Conservation (phyloP, 2,113 vertebrate species). For the Rhynchomys soricoides region DNA sequence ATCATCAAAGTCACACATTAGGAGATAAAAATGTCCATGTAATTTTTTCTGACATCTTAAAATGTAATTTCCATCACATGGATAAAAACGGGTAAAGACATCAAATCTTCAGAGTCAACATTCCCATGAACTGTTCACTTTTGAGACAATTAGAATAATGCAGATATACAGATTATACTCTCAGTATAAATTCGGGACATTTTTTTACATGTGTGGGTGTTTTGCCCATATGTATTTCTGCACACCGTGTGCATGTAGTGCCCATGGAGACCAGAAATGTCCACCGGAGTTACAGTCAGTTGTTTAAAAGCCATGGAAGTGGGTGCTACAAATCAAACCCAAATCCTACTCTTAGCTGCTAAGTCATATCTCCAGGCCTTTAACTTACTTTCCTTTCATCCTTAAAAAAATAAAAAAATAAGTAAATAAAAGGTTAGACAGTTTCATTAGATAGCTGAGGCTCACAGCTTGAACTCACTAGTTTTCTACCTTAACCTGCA, state of each 20-base stretch:
- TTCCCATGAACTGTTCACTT: background rate
- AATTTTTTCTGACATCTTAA: background rate
- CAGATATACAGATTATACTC: background rate
- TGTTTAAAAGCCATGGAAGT: background rate
- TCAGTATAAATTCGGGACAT: background rate
- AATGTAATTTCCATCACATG: background rate
- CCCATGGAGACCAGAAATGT: background rate
- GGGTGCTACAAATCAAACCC: background rate
- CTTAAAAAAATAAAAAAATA: too few relatives aligned
- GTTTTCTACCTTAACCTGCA: background rate
- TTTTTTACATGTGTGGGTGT: background rate
- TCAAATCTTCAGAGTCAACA: background rate
- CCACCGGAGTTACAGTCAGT: background rate
- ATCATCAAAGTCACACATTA: background rate
- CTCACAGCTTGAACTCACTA: background rate
- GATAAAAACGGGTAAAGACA: background rate
- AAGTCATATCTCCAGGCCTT: background rate
- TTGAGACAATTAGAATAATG: constrained; percentile 23
- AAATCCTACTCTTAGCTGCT: background rate
- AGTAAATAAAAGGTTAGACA: background rate
- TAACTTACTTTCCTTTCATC: background rate
- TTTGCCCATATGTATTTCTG: background rate
- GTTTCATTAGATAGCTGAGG: background rate
- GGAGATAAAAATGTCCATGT: background rate
- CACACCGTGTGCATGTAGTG: background rate